phyloP scores from a whole-genome alignment of 2,113 vertebrate species.

The Campylomormyrus numenius region DNA sequence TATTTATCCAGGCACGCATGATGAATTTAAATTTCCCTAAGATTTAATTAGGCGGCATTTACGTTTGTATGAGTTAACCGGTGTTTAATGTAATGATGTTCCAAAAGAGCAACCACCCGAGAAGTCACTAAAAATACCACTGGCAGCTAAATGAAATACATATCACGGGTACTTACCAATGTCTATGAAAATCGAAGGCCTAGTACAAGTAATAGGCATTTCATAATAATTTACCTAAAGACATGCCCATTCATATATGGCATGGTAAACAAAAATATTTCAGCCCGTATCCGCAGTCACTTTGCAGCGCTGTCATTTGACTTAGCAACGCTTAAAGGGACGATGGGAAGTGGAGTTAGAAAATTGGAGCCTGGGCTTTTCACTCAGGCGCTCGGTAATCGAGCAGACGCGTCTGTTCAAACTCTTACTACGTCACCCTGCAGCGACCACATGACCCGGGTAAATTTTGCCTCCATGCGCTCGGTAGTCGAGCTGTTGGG shows the following conservation, averaged over 20 bases:
- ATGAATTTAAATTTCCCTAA: not conserved
- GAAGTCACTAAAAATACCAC: not conserved
- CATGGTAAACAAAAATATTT: not conserved
- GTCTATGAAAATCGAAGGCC: slow-evolving; percentile 49
- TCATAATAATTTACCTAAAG: not conserved
- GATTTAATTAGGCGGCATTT: not conserved
- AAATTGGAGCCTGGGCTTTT: not conserved
- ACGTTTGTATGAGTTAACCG: not conserved
- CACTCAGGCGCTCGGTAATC: not conserved
- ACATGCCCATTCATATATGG: not conserved
- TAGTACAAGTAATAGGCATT: slow-evolving; percentile 47
- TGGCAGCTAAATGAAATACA: not conserved
- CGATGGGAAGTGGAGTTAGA: not conserved
- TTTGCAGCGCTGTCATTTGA: not conserved
- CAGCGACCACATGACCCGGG: not conserved
- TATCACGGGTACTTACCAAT: slow-evolving; percentile 41
- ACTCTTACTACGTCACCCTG: not conserved
- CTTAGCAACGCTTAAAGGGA: not conserved
- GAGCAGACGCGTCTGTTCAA: not conserved
- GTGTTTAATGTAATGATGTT: not conserved
- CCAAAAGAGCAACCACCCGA: accelerated
- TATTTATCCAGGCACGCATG: not conserved
- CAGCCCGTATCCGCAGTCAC: not conserved
- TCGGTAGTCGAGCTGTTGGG: not conserved
- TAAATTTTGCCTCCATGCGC: not conserved